These are phyloP conservation scores for Cacoxenus indagator DNA, from an alignment of 2,888 invertebrate species.

Conservation along the genomic window DNA sequence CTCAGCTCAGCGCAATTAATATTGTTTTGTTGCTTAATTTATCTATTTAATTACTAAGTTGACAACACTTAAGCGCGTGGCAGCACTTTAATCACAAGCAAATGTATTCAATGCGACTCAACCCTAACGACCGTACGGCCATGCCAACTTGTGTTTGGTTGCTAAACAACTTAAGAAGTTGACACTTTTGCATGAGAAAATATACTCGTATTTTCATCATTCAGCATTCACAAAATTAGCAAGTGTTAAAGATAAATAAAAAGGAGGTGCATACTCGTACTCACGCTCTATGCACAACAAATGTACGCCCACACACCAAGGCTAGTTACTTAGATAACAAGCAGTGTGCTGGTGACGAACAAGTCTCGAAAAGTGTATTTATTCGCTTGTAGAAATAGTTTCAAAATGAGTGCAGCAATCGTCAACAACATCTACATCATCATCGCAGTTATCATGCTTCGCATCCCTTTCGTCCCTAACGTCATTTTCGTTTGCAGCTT, in stretches of 20 bases:
- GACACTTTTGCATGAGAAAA: constrained; percentile 43
- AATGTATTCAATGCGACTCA: neutral
- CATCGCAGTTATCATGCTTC: neutral
- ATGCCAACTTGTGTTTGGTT: constrained; percentile 43
- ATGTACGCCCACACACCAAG: neutral
- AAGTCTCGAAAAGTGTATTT: constrained; percentile 40
- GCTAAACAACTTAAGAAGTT: constrained; percentile 57
- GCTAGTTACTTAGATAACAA: constrained; percentile 17
- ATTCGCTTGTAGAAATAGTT: constrained; percentile 55
- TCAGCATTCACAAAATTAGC: constrained; percentile 50
- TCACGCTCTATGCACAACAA: neutral
- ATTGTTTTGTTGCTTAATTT: constrained; percentile 1
- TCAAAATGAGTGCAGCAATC: constrained; percentile 47
- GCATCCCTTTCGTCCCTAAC: neutral
- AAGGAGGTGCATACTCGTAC: constrained; percentile 12
- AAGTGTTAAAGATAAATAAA: constrained; percentile 61
- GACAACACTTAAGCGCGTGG: neutral
- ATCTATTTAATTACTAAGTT: neutral
- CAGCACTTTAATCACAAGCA: neutral
- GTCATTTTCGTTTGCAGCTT: neutral
- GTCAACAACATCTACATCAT: neutral
- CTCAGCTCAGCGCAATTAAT: neutral
- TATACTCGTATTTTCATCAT: constrained; percentile 40
- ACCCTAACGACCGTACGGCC: neutral
- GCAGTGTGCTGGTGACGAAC: neutral